Evolutionary conservation across 2,797 vertebrate genomes (phyloP).

Genomic region (Bovichtus diacanthus): DNA sequence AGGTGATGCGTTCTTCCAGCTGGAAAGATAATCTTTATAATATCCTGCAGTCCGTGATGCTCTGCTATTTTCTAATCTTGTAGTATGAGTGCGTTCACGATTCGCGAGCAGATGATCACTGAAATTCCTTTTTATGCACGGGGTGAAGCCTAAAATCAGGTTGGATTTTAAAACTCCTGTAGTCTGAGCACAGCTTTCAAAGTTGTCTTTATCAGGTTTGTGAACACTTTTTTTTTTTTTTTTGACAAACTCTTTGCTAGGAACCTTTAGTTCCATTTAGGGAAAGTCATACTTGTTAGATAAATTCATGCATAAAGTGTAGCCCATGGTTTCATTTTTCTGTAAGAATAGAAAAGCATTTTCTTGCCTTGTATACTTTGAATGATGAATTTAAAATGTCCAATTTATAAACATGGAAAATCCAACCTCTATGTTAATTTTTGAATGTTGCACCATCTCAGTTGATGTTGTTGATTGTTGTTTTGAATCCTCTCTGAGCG

Average conservation of each 20-base stretch:
- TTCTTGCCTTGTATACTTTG: no score
- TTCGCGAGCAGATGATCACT: conserved; percentile 15
- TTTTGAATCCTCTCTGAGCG: not conserved
- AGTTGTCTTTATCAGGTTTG: conserved; percentile 5
- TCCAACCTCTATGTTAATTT: not conserved
- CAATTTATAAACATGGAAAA: not conserved
- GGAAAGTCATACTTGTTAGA: not conserved
- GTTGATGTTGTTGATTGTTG: not conserved
- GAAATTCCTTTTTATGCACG: conserved; percentile 6
- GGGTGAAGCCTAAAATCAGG: not conserved
- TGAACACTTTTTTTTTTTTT: not conserved
- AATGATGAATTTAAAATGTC: not conserved
- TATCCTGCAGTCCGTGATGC: conserved; percentile 29
- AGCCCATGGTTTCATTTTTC: not conserved
- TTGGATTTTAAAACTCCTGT: conserved; percentile 8
- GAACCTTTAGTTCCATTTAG: not conserved
- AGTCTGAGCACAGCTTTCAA: conserved; percentile 18
- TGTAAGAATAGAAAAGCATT: not conserved
- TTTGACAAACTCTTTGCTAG: not conserved
- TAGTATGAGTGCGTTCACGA: not conserved
- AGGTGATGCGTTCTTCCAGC: not conserved
- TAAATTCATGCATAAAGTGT: not conserved
- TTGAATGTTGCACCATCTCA: not conserved
- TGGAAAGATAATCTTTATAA: conserved; percentile 47
- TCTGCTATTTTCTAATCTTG: conserved; percentile 29